phyloP scores from a whole-genome alignment of 1,140 invertebrate genomes.

The Papilio aristodemus region DNA sequence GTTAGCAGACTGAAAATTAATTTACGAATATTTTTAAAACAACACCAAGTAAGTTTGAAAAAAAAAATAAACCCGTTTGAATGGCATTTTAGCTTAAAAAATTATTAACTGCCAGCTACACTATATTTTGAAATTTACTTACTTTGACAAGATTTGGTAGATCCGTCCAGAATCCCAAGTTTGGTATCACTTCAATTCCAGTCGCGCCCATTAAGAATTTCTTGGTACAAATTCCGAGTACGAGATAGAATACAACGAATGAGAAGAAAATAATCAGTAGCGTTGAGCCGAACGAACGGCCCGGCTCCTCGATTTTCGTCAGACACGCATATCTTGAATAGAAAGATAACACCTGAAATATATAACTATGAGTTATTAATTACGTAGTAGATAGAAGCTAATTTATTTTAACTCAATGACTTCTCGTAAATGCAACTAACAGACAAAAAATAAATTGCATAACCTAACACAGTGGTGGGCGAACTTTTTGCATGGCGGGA shows the following conservation, averaged over 20 bases:
- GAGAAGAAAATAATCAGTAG: slow-evolving; percentile 76
- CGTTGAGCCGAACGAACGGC: slow-evolving; percentile 70
- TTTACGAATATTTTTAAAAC: too few species aligned
- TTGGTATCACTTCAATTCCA: slow-evolving; percentile 81
- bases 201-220: slow-evolving; percentile 82
- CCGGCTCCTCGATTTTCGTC: slow-evolving; percentile 53
- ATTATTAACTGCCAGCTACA: not conserved
- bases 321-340: slow-evolving; percentile 70
- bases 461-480: too few species aligned
- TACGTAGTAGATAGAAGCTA: not conserved
- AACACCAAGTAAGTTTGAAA: too few species aligned
- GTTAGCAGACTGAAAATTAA: too few species aligned
- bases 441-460: too few species aligned
- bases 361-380: slow-evolving; percentile 32
- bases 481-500: too few species aligned
- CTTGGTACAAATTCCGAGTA: slow-evolving; percentile 77
- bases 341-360: slow-evolving; percentile 70
- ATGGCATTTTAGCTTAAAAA: too few species aligned
- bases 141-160: slow-evolving; percentile 81
- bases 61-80: too few species aligned
- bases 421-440: too few species aligned
- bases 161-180: slow-evolving; percentile 81
- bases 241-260: slow-evolving; percentile 68
- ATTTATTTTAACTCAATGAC: too few species aligned
- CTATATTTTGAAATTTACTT: slow-evolving; percentile 37